These are phyloP conservation scores for Eupeodes latifasciatus DNA, from an alignment of 2,888 invertebrate genomes.

Conservation along the genomic window DNA sequence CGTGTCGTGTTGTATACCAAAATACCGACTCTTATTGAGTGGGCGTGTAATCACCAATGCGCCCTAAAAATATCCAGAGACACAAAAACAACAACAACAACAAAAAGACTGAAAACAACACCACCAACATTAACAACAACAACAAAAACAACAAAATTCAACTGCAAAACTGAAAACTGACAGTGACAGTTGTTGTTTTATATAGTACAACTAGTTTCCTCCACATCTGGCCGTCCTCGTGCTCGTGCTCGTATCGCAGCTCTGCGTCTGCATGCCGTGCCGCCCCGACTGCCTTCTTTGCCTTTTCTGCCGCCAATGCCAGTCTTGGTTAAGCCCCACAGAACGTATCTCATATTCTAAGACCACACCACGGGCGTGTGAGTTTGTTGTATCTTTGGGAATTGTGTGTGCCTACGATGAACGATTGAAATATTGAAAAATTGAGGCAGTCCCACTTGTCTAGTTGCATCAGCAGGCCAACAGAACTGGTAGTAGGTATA, in stretches of 20 bases:
- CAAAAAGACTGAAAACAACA: conserved; percentile 13
- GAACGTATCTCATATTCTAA: conserved; percentile 70
- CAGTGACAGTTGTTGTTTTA: conserved; percentile 30
- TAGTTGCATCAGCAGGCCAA: conserved; percentile 77
- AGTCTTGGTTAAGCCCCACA: conserved; percentile 72
- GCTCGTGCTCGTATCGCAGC: conserved; percentile 18
- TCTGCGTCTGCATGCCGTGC: conserved; percentile 62
- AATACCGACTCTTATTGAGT: conserved; percentile 46
- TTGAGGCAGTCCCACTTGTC: conserved; percentile 80
- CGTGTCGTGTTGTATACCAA: background rate
- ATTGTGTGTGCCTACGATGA: conserved; percentile 67
- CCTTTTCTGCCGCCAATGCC: conserved; percentile 63
- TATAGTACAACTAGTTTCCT: conserved; percentile 34
- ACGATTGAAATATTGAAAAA: conserved; percentile 67
- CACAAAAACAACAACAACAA: conserved; percentile 22
- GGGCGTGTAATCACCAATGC: conserved; percentile 75
- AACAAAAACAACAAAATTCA: conserved; percentile 10
- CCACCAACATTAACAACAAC: conserved; percentile 22
- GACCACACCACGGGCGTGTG: conserved; percentile 74
- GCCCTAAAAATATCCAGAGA: conserved; percentile 70
- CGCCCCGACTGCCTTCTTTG: conserved; percentile 68
- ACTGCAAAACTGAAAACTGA: conserved; percentile 17
- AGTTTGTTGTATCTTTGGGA: conserved; percentile 45
- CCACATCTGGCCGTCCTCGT: conserved; percentile 65
- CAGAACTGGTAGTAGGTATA: conserved; percentile 66